A percentile compares a stretch with the other conserved stretches of the same genome.
phyloP scores from a whole-genome alignment of 2,888 invertebrate species.

The Cynaeus angustus region DNA sequence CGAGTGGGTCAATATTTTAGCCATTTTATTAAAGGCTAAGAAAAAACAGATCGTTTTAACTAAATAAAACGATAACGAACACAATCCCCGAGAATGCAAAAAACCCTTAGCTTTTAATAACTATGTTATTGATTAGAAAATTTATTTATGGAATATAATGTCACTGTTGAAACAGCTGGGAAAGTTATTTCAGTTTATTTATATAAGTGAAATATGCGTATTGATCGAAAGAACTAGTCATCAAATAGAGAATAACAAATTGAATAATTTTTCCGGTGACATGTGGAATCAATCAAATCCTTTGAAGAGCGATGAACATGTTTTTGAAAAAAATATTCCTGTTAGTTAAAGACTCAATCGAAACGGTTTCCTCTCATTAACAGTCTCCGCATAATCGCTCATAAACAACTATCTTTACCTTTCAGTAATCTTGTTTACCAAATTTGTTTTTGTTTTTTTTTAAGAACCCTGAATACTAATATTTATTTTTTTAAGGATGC shows the following conservation, averaged over 20 bases:
- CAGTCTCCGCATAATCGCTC: constrained; percentile 37
- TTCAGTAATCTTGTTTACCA: constrained; percentile 10
- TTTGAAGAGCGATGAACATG: constrained; percentile 25
- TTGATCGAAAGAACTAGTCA: constrained; percentile 44
- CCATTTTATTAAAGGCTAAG: constrained; percentile 46
- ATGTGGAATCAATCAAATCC: constrained; percentile 39
- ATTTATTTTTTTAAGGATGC: constrained; percentile 25
- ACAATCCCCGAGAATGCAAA: background rate
- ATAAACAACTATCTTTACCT: constrained; percentile 30
- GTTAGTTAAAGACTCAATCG: constrained; percentile 21
- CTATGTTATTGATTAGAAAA: constrained; percentile 31
- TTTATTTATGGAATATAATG: constrained; percentile 34
- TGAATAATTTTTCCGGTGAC: constrained; percentile 38
- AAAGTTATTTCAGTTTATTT: constrained; percentile 45
- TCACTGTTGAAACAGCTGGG: constrained; percentile 50
- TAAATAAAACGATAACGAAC: constrained; percentile 37
- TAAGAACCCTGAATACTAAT: constrained; percentile 4
- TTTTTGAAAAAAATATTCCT: constrained; percentile 27
- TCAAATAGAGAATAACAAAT: constrained; percentile 45
- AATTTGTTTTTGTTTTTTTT: constrained; percentile 16
- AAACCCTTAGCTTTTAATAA: constrained; percentile 12
- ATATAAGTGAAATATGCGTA: constrained; percentile 34
- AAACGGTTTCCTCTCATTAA: constrained; percentile 38
- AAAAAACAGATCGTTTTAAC: constrained; percentile 29
- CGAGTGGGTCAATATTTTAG: constrained; percentile 40